These are phyloP conservation scores for Poecilobothrus nobilitatus DNA, from an alignment of 2,888 invertebrate genomes.

Conservation along the genomic window DNA sequence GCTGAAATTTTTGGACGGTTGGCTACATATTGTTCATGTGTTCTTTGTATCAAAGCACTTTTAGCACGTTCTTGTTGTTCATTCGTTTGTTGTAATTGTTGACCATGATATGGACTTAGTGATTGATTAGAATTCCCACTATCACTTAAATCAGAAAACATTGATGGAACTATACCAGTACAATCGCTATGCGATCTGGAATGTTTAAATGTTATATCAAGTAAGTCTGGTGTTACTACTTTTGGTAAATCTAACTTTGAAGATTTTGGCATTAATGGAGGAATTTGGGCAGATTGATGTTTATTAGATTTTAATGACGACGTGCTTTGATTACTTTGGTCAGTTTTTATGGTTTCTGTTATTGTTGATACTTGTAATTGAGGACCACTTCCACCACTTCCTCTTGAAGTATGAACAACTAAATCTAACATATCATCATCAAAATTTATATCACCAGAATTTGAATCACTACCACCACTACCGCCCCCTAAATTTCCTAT, in stretches of 20 bases:
- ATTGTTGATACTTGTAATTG: not conserved
- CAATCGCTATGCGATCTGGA: slow-evolving; percentile 28
- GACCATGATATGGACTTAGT: not conserved
- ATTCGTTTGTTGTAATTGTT: not conserved
- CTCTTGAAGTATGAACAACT: slow-evolving; percentile 13
- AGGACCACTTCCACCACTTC: slow-evolving; percentile 8
- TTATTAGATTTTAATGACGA: not conserved
- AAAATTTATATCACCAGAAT: slow-evolving; percentile 25
- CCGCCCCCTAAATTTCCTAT: slow-evolving; percentile 24
- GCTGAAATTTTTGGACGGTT: slow-evolving; percentile 22
- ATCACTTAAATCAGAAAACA: slow-evolving; percentile 17
- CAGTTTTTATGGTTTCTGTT: slow-evolving; percentile 1
- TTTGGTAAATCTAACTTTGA: not conserved
- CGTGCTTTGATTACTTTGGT: not conserved
- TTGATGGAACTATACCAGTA: slow-evolving; percentile 21
- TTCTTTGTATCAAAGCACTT: slow-evolving; percentile 19
- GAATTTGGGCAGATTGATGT: not conserved
- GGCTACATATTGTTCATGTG: slow-evolving; percentile 10
- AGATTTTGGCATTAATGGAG: slow-evolving; percentile 2
- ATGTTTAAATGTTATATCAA: slow-evolving; percentile 24
- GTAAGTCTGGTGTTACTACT: slow-evolving; percentile 17
- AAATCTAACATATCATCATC: slow-evolving; percentile 22
- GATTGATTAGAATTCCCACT: not conserved
- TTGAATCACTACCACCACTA: slow-evolving; percentile 23
- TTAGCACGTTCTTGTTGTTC: slow-evolving; percentile 18